A percentile compares a stretch with the other conserved stretches of the same genome.
Conservation (phyloP, 92 coral and sea anemone species). For the Desmophyllum pertusum region DNA sequence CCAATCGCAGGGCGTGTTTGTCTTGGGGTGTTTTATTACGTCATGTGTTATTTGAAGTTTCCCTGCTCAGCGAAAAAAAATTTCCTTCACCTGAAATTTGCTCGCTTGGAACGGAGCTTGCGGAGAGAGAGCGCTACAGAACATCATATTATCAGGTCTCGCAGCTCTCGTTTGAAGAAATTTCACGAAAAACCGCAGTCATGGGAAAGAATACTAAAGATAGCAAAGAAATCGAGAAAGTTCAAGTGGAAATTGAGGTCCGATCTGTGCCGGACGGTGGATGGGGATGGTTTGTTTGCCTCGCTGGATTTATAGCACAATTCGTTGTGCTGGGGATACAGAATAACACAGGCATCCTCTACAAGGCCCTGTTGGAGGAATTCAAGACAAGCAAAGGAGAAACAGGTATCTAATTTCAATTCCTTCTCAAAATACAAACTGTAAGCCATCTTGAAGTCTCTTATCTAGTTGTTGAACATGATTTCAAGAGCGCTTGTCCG, state of each 20-base stretch:
- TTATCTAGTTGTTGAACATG: background rate
- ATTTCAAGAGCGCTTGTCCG: background rate
- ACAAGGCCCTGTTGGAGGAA: slow-evolving; percentile 71
- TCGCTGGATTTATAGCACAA: slow-evolving; percentile 90
- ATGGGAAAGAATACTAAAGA: slow-evolving; percentile 60
- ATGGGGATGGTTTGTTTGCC: slow-evolving; percentile 98
- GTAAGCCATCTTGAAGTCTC: background rate
- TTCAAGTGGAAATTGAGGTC: slow-evolving; percentile 37
- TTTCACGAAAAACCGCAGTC: background rate
- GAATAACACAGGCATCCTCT: slow-evolving; percentile 93
- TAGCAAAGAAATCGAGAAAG: slow-evolving; percentile 41
- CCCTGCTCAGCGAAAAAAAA: background rate
- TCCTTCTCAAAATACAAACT: background rate
- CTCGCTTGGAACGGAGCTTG: slow-evolving; percentile 23
- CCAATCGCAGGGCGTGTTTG: slow-evolving; percentile 55
- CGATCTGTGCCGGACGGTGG: slow-evolving; percentile 85
- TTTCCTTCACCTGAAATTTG: slow-evolving; percentile 33
- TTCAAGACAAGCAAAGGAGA: slow-evolving; percentile 76
- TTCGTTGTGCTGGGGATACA: slow-evolving; percentile 90
- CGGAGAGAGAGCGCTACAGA: background rate
- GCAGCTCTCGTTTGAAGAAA: slow-evolving; percentile 13
- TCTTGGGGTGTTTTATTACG: slow-evolving; percentile 38
- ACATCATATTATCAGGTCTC: slow-evolving; percentile 39
- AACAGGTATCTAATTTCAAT: slow-evolving; percentile 48
- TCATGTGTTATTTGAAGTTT: slow-evolving; percentile 11